Base-by-base conservation (phyloP, 2,888 invertebrate genomes). In the Melanophora roralis region DNA sequence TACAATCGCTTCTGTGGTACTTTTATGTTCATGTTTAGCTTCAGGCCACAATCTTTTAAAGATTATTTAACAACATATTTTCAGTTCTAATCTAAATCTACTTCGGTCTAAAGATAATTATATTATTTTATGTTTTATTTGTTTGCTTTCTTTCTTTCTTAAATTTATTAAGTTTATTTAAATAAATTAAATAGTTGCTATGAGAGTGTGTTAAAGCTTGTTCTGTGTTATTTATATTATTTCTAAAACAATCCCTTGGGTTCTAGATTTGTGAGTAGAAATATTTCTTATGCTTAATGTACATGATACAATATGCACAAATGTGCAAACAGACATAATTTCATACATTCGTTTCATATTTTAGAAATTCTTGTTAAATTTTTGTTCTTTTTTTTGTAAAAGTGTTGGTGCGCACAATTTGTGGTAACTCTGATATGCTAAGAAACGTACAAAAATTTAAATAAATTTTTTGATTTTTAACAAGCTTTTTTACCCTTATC, bases 161-260 rank as follows among this genome's bases (percentile, higher is more conserved):
- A 32, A 43, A 55, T 53, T 68, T n/a, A n/a, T n/a, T n/a, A n/a
- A n/a, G n/a, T n/a, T 67, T 65, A 71, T 75, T 75, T 40, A 59
- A 79, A 75, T 71, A 71, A 65, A 65, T 79, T 75, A 65, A 79
- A 57, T 72, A 53, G 32, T 53, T 59, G 59, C 27, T 55, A 16
- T 36, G 16, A 38, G 32, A 16, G 5, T 60, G 6, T 7, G 3
- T 51, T 60, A 34, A 43, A 16, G 19, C 45, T 51, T 51, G 23
- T 21, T 9, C 60, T 60, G 9, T 59, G 9, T 59, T 67, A 16
- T 67, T 51, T 1, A 38, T 27, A 27, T 6, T 5, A 59, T 57
- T 57, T 43, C 7, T 8, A 23, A 57, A 1, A 47, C 19, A 65
- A 49, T 65, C 73, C 49, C 49, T 34, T 40, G 49, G 47, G 64